Base-by-base conservation (phyloP, 2,113 vertebrate species). In the Amphiprion percula region DNA sequence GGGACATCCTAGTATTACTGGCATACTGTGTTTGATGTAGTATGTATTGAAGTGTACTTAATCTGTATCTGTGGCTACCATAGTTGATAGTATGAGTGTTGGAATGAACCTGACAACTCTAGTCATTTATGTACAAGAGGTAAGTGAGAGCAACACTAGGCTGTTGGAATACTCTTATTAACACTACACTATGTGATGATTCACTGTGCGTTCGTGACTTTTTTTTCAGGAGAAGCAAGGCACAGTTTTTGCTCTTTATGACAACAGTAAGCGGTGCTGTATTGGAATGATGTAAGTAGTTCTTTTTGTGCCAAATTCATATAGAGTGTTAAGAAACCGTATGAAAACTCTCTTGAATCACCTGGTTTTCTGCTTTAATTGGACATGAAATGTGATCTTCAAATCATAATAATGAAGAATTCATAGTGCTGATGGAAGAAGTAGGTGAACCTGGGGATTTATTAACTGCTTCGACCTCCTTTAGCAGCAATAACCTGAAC, bases 201-300 rank as follows among this genome's bases (percentile, higher is more conserved):
- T 79, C 14, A 53, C 21, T 66, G 9, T 47, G 2, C 77, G 54
- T 74, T 58, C 80, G 14, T 66, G 15, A 39, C 52, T 56, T 66
- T 11, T 0, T 6, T 89, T 91, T 58, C 87, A 94, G 93, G 88
- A 37, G 30, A 92, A 81, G 52, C 58, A 92, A 72, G 93, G 94
- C 46, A 93, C 90, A 0, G 50, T 91, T 59, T 94, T 93, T 24
- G 64, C 83, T 61, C 84, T 92, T 47, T 92, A 92, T 54, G 93
- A 94, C 90, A 87, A 68, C 79, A 79, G 46, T 47, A 79, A 93
- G 10, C 88, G 87, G 87, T 73, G 87, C 82, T 90, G 65, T 17
- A 74, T 94, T 19, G 91, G 92, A 64, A 89, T 94, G 91, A 80
- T 93, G 94, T 94, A 71, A 91, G 93, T 93, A 85, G 58, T 93